These are phyloP conservation scores for Vulpes vulpes DNA, from an alignment of 2,113 vertebrate genomes.

Conservation along the genomic window DNA sequence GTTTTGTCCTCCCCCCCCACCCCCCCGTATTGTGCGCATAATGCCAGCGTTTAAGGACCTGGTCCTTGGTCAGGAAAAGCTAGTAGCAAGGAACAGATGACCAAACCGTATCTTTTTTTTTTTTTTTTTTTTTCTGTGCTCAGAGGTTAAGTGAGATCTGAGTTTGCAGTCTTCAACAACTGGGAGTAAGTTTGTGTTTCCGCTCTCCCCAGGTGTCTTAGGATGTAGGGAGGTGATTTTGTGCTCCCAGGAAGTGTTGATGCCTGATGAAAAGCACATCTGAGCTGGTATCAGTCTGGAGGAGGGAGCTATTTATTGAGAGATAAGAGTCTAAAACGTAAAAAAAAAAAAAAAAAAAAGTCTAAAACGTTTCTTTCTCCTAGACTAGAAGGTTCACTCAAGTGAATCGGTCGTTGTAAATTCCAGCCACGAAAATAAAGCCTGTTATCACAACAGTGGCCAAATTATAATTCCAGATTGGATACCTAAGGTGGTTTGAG, in stretches of 20 bases:
- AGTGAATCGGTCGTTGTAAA: not conserved
- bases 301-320: not conserved
- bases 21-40: not conserved
- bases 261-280: not conserved
- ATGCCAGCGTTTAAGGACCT: not conserved
- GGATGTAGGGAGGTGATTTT: not conserved
- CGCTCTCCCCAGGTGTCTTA: not conserved
- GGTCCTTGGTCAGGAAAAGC: not conserved
- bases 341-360: not conserved
- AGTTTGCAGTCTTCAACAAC: not conserved
- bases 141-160: not conserved
- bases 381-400: constrained; percentile 16
- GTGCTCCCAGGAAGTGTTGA: not conserved
- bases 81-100: not conserved
- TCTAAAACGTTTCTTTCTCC: not conserved
- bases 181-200: not conserved
- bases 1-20: no score
- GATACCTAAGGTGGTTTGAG: not conserved
- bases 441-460: not conserved
- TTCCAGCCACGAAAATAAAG: constrained; percentile 12
- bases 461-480: not conserved
- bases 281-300: not conserved
- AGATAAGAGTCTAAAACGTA: not conserved
- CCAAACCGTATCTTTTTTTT: not conserved
- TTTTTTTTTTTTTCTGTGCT: not conserved